Base-by-base conservation (phyloP, 1,140 invertebrate genomes). In the Contarinia nasturtii region DNA sequence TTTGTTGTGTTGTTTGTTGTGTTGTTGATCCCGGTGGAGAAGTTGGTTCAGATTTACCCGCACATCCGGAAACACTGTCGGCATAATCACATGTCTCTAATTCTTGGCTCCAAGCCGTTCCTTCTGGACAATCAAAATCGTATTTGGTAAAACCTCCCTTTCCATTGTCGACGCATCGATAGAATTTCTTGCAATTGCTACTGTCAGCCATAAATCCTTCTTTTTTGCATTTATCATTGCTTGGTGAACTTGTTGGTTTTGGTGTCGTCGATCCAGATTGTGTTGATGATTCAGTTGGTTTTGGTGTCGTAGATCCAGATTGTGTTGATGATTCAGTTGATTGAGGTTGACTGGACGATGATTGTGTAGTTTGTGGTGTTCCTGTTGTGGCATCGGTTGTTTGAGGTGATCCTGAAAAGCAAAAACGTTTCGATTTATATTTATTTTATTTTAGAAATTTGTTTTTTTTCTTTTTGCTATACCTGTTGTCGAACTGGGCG, bases 181-280 rank as follows among this genome's bases (percentile, higher is more conserved):
- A 79, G 55, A 82, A 82, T 54, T 73, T 75, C 45, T 67, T 65
- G 52, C 80, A 82, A 51, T 80, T 67, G 17, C 67, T 65, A 33
- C 64, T 55, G 54, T 79, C 68, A 7, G 68, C 66, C 50, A 73
- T 61, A 55, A 77, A 80, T 34, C 70, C 71, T 55, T 72, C 71
- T 50, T 64, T 49, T 43, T 54, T 51, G 57, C 70, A 64, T 42
- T 57, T 56, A 40, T 18, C 17, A 43, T 43, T 43, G 22, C 51
- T 56, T 20, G 56, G 57, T 27, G 41, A 18, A 7, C 36, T 17
- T 7, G 46, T 11, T 45, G 33, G 27, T 17, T 51, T 49, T 47
- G 47, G 40, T 22, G 50, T 42, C 46, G 36, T 41, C 19, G 52
- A 48, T 21, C 49, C 52, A 47, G 48, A 42, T 19, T 44, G 51